A percentile compares a stretch with the other conserved stretches of the same genome.
phyloP scores from a whole-genome alignment of 35 echinoderm and acorn worm genomes.

The Patiria miniata region DNA sequence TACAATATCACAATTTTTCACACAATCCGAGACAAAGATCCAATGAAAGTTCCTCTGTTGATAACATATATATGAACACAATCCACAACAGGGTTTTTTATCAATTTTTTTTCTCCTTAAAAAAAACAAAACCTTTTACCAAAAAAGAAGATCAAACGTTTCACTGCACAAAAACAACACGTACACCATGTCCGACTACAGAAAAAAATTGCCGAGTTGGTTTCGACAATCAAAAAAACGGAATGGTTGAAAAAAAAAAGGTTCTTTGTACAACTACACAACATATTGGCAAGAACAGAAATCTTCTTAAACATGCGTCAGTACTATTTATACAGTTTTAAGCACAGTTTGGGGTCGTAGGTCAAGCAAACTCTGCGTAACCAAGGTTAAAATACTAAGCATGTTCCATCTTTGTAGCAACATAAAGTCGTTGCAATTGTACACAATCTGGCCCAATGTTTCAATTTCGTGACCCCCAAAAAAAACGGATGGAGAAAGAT shows the following conservation, averaged over 20 bases:
- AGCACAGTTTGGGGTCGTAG: too few relatives aligned
- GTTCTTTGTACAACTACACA: neutral
- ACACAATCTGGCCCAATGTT: too few relatives aligned
- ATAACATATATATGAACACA: slow-evolving; percentile 28
- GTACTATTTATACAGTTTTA: neutral
- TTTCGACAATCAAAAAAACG: neutral
- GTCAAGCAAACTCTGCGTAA: too few relatives aligned
- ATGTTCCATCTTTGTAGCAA: too few relatives aligned
- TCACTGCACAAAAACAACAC: slow-evolving; percentile 8
- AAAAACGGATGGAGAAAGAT: too few relatives aligned
- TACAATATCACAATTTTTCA: slow-evolving; percentile 25
- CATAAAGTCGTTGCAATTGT: too few relatives aligned
- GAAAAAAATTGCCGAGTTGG: neutral
- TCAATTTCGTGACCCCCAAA: too few relatives aligned
- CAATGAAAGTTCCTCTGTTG: slow-evolving; percentile 7
- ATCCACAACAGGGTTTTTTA: neutral
- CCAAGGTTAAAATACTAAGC: too few relatives aligned
- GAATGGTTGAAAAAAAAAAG: neutral
- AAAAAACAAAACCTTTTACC: neutral
- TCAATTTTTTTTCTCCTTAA: too few relatives aligned
- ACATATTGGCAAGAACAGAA: slow-evolving; percentile 17
- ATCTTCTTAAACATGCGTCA: neutral
- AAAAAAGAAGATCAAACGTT: slow-evolving; percentile 11
- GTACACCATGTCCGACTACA: slow-evolving; percentile 1
- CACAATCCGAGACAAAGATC: slow-evolving; percentile 3